Evolutionary conservation across 2,888 invertebrate genomes (phyloP), one percentile per base, ranked within the genome.

Genomic region (Carabus problematicus): DNA sequence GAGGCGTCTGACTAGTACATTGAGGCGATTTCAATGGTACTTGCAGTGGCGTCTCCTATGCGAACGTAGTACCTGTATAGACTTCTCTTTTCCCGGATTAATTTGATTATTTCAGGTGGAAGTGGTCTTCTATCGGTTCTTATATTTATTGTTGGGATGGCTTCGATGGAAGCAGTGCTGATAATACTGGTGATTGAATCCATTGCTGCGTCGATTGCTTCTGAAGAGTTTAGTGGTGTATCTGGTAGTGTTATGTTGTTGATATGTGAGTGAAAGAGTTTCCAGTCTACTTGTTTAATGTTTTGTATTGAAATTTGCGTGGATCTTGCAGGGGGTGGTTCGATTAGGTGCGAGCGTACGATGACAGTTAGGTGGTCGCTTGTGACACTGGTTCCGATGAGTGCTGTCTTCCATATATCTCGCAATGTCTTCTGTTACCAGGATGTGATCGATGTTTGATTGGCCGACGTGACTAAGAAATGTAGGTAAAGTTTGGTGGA

Each of bases 361-460:
- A 41, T 18, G 9, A 62, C 29, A 1, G 62, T 47, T 7, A 62
- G 62, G 49, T 62, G 49, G n/a, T 62, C 62, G 12, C n/a, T 18
- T 8, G n/a, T n/a, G n/a, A n/a, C n/a, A n/a, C n/a, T n/a, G n/a
- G 62, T 62, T 8, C 45, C 42, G 11, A 14, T 9, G 9, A 29
- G 49, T 11, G 8, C 12, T 63, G 58, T 9, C 62, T 8, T 8
- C 54, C 39, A 18, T 58, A 14, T 7, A 70, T 60, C 42, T 66
- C 62, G 56, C 68, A 64, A 19, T 47, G 12, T 4, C 62, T 68
- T 7, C 56, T 56, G 16, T 7, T 41, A 3, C 70, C 70, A 3
- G 8, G 12, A n/a, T n/a, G n/a, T n/a, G n/a, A n/a, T n/a, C n/a
- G n/a, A n/a, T n/a, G n/a, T n/a, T n/a, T n/a, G n/a, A 29, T 67